Evolutionary conservation across 2,797 vertebrate genomes (phyloP).

Genomic region (Danio tinwini): DNA sequence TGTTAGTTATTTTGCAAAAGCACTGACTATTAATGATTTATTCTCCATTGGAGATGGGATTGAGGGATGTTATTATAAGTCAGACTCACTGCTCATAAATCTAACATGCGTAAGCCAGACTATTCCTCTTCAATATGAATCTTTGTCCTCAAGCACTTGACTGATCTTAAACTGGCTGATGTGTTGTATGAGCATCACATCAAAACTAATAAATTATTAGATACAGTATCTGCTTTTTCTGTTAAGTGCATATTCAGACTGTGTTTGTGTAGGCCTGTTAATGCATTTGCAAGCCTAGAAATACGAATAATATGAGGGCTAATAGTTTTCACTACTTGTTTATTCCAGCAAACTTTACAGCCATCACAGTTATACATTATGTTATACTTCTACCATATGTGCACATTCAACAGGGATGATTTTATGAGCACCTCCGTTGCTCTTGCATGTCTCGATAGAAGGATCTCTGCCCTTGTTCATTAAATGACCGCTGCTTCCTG

Average conservation of each 20-base stretch:
- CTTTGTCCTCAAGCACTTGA: slow-evolving; percentile 11
- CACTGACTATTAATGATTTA: slow-evolving; percentile 16
- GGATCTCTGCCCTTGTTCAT: background rate
- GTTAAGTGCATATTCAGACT: background rate
- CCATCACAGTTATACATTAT: background rate
- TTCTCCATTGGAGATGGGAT: slow-evolving; percentile 20
- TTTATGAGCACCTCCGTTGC: background rate
- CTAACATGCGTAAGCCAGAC: background rate
- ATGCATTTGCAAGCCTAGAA: no score
- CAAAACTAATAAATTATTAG: background rate
- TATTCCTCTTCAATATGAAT: background rate
- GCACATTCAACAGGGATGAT: background rate
- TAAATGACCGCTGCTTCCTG: background rate
- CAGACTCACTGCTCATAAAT: slow-evolving; percentile 6
- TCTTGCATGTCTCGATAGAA: slow-evolving; percentile 5
- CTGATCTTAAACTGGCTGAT: background rate
- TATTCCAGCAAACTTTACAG: background rate
- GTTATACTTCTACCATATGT: background rate
- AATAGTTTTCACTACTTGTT: background rate
- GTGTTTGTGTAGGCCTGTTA: background rate
- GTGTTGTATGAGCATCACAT: background rate
- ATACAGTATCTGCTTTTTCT: background rate
- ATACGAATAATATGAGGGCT: no score
- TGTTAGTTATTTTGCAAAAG: slow-evolving; percentile 20
- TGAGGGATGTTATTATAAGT: slow-evolving; percentile 19